These are phyloP conservation scores for Porites lobata DNA, from an alignment of 92 coral and sea anemone species.

Conservation along the genomic window DNA sequence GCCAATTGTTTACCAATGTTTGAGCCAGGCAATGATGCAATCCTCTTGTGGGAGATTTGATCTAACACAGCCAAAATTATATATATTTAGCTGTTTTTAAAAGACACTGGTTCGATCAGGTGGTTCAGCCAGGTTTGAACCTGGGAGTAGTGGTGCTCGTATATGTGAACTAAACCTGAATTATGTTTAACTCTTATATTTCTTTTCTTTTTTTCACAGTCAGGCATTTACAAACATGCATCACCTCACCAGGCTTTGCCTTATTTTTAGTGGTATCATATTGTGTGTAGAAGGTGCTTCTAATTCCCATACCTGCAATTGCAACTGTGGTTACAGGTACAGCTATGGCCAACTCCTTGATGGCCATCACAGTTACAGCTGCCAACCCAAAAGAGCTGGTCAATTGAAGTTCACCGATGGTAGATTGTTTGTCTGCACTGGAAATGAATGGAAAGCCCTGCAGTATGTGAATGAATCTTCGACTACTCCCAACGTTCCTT, in stretches of 20 bases:
- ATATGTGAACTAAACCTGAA: no score
- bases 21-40: no score
- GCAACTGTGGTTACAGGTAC: conserved; percentile 2
- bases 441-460: conserved; percentile 23
- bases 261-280: background rate
- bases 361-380: background rate
- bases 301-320: background rate
- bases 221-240: background rate
- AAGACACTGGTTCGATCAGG: no score
- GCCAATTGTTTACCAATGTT: no score
- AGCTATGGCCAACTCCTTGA: background rate
- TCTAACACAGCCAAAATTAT: no score
- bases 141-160: no score
- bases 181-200: no score
- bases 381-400: background rate
- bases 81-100: no score
- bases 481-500: background rate
- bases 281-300: background rate
- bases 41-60: no score
- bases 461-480: background rate
- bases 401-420: conserved; percentile 9
- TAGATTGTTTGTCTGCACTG: conserved; percentile 5
- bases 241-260: background rate
- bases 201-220: background rate
- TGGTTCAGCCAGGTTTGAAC: no score